Evolutionary conservation across 1,140 invertebrate genomes (phyloP), one percentile per base, ranked within the genome.

Genomic region (Callitettix versicolor): DNA sequence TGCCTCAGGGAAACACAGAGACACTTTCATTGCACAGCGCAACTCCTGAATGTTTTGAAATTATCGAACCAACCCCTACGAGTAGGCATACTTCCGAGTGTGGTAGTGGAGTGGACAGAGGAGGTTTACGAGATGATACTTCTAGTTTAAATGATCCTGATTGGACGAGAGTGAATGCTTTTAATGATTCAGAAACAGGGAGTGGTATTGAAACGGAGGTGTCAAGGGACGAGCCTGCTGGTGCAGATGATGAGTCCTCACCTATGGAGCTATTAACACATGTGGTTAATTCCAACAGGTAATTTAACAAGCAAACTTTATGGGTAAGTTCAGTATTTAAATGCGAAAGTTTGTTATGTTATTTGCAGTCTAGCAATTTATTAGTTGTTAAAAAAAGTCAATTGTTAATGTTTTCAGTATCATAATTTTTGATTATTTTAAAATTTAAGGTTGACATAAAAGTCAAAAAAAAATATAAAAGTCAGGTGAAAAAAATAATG

Each of bases 41-140:
- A 34, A 67, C 68, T 17, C 69, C 68, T 14, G 68, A 71, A 57
- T 58, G 62, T 55, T 71, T 71, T 58, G 68, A 71, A 64, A 64
- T 71, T 24, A 64, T 71, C n/a, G 67, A 69, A 58, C 63, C 62
- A 58, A 17, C 50, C 9, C 30, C 44, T 17, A 18, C 60, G 5
- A 46, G 30, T 5, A 43, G 18, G 15, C 33, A 42, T 1, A 22
- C 11, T 1, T 55, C 43, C 1, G 51, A 42, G 43, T 21, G 58
- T 54, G 43, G 47, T 14, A 30, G 56, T 46, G 42, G 36, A 4
- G 20, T 38, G 36, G 30, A 41, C 42, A 11, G 55, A 49, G n/a
- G 43, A 43, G 17, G 38, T 20, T 6, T 41, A 15, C 18, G 38
- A 12, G 55, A 56, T 18, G 58, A 59, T 26, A 44, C 40, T 1